Conservation (phyloP, 1,140 invertebrate species). For the Zeugodacus cucurbitae region DNA sequence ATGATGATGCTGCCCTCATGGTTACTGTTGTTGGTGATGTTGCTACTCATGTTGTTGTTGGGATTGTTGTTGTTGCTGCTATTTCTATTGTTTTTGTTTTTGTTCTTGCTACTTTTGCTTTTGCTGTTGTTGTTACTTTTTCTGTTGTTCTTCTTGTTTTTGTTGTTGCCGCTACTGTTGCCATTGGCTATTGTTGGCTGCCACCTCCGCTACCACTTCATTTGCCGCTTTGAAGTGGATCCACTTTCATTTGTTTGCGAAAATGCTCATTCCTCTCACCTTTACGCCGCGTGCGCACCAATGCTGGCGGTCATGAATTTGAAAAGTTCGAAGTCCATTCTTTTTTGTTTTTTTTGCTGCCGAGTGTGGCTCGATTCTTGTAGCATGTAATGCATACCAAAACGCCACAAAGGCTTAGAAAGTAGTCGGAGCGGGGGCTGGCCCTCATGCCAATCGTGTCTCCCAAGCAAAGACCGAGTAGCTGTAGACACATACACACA, state of each 20-base stretch:
- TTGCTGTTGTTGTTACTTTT: neutral
- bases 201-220: constrained; percentile 56
- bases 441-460: too few relatives aligned
- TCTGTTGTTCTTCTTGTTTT: too few relatives aligned
- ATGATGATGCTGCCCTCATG: neutral
- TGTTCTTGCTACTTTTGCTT: neutral
- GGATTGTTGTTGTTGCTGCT: neutral
- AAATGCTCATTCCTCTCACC: constrained; percentile 4
- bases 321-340: neutral
- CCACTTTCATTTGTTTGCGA: constrained; percentile 64
- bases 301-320: neutral
- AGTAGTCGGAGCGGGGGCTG: neutral
- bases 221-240: constrained; percentile 64
- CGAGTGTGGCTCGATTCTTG: neutral
- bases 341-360: too few relatives aligned
- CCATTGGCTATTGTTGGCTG: neutral
- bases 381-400: neutral
- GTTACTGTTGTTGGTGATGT: neutral
- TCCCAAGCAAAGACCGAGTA: neutral
- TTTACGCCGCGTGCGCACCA: neutral
- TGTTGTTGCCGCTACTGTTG: neutral
- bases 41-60: neutral
- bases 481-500: neutral
- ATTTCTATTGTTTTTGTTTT: neutral
- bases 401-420: neutral